Percentiles rank a stretch among this genome's conserved stretches.
phyloP scores from a whole-genome alignment of 2,888 invertebrate species.

The Cryptocheilus praepositus region DNA sequence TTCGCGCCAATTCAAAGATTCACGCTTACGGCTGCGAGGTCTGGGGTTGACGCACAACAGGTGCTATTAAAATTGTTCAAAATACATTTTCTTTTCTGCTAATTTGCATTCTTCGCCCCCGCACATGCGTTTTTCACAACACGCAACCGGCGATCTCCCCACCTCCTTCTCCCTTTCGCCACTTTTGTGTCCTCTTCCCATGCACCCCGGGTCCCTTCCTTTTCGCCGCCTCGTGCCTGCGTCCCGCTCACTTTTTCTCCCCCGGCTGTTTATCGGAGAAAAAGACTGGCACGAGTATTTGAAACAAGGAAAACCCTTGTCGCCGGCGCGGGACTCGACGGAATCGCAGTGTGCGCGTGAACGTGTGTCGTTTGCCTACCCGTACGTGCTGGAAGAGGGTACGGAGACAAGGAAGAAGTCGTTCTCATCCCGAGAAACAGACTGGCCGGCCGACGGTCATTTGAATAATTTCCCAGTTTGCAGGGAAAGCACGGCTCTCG shows the following conservation, averaged over 20 bases:
- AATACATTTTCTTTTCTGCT: background rate
- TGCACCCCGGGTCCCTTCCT: no score
- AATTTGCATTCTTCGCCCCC: no score
- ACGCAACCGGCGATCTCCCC: no score
- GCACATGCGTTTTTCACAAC: no score
- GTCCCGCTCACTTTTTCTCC: conserved; percentile 15
- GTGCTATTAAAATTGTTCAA: no score
- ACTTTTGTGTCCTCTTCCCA: no score
- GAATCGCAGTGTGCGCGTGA: conserved; percentile 10
- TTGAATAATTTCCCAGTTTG: conserved; percentile 56
- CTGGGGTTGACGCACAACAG: no score
- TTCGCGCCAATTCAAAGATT: no score
- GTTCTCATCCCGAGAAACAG: background rate
- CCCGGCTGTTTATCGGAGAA: conserved; percentile 14
- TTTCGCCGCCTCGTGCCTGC: background rate
- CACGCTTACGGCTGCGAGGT: no score
- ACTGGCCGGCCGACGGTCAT: conserved; percentile 19
- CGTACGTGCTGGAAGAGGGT: background rate
- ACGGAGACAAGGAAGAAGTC: conserved; percentile 1
- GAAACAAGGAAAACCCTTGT: conserved; percentile 18
- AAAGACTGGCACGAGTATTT: background rate
- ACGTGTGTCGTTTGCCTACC: background rate
- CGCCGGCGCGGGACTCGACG: conserved; percentile 11
- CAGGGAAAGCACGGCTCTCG: conserved; percentile 40
- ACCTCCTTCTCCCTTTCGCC: no score